These are phyloP conservation scores for Pachyseris speciosa DNA, from an alignment of 64 coral and sea anemone species.

Conservation along the genomic window DNA sequence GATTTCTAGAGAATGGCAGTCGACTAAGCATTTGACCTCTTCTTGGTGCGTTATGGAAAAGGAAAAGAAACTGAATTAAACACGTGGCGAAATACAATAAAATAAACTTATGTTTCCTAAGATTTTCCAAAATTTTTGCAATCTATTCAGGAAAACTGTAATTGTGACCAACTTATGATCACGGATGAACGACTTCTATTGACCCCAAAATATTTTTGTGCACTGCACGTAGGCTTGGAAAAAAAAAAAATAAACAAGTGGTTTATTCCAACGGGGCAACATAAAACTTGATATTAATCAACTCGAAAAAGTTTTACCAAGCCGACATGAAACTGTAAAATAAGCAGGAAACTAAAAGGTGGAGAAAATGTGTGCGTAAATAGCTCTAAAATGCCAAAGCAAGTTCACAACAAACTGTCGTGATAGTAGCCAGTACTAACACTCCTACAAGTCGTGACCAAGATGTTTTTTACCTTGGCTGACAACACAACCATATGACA, in stretches of 20 bases:
- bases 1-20: not conserved
- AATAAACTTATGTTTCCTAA: not conserved
- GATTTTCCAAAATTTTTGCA: not conserved
- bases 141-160: not conserved
- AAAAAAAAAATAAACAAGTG: slow-evolving; percentile 13
- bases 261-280: not conserved
- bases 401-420: slow-evolving; percentile 3
- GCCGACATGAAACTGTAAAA: not conserved
- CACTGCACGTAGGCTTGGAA: not conserved
- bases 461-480: not conserved
- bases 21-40: not conserved
- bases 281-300: not conserved
- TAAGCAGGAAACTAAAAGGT: not conserved
- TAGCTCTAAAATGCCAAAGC: not conserved
- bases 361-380: not conserved
- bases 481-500: not conserved
- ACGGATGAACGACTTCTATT: not conserved
- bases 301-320: not conserved
- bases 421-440: not conserved
- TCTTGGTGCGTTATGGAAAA: not conserved
- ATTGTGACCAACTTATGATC: not conserved
- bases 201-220: slow-evolving; percentile 9
- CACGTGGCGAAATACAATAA: slow-evolving; percentile 18
- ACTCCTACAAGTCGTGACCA: not conserved
- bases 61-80: not conserved